A percentile compares a stretch with the other conserved stretches of the same genome.
Evolutionary conservation across 2,113 vertebrate species (phyloP).

Genomic region (Scomber scombrus): DNA sequence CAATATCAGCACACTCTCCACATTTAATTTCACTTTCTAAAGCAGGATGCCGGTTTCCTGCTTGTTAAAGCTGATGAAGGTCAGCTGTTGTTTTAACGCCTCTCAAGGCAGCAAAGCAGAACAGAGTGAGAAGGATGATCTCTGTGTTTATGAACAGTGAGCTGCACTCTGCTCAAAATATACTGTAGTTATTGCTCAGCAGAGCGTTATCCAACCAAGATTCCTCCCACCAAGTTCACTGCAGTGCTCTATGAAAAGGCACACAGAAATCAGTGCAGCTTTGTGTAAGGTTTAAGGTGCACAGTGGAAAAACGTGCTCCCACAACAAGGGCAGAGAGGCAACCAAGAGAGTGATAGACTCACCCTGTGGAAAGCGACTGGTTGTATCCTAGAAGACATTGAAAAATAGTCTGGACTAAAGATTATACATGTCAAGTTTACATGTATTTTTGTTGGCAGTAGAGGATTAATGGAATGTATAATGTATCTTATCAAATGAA

Average conservation of each 20-base stretch:
- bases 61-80: conserved; percentile 37
- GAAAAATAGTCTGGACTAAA: conserved; percentile 6
- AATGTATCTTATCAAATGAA: conserved; percentile 3
- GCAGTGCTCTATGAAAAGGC: conserved; percentile 46
- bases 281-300: conserved; percentile 33
- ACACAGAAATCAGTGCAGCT: conserved; percentile 46
- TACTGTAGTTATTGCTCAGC: conserved; percentile 54
- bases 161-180: conserved; percentile 37
- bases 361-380: neutral
- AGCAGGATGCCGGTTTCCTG: conserved; percentile 6
- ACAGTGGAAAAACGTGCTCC: conserved; percentile 20
- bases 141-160: conserved; percentile 48
- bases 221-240: conserved; percentile 67
- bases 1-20: neutral
- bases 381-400: neutral
- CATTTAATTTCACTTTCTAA: conserved; percentile 15
- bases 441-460: neutral
- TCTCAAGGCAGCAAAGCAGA: conserved; percentile 33
- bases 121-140: conserved; percentile 40
- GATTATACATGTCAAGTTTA: neutral
- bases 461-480: neutral
- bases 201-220: conserved; percentile 49
- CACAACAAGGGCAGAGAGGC: neutral
- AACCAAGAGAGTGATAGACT: neutral
- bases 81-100: conserved; percentile 28